Percentiles rank a stretch among this genome's conserved stretches.
These are phyloP conservation scores for Cosmorhoe ocellata DNA, from an alignment of 2,888 invertebrate genomes.

Conservation along the genomic window DNA sequence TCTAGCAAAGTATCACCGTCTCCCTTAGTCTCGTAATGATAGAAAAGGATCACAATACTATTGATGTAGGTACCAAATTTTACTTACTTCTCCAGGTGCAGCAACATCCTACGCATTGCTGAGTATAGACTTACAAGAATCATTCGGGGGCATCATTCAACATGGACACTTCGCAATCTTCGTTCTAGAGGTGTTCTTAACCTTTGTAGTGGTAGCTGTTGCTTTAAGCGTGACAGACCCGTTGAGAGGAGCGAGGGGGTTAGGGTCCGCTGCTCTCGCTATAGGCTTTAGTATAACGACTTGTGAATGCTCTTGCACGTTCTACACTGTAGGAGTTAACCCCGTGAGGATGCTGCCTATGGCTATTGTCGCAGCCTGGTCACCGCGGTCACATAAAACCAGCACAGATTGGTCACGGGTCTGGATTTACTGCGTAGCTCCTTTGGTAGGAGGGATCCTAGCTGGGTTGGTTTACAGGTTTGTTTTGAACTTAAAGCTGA, in stretches of 20 bases:
- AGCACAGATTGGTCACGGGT: constrained; percentile 31
- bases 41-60: too few relatives aligned
- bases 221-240: constrained; percentile 38
- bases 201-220: constrained; percentile 40
- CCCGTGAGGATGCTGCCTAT: constrained; percentile 40
- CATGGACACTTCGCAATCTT: constrained; percentile 29
- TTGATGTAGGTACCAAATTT: too few relatives aligned
- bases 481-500: constrained; percentile 25
- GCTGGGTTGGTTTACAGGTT: constrained; percentile 41
- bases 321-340: constrained; percentile 41
- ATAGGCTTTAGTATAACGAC: constrained; percentile 42
- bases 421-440: constrained; percentile 43
- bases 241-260: constrained; percentile 36
- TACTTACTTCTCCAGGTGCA: constrained; percentile 35
- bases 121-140: constrained; percentile 20
- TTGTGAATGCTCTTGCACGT: constrained; percentile 37
- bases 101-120: constrained; percentile 35
- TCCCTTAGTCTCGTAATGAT: too few relatives aligned
- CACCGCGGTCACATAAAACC: background rate
- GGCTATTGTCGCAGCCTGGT: constrained; percentile 22
- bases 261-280: constrained; percentile 44
- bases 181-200: constrained; percentile 40
- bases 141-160: constrained; percentile 35
- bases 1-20: too few relatives aligned
- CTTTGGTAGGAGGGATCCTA: constrained; percentile 36